A percentile compares a stretch with the other conserved stretches of the same genome.
phyloP scores from a whole-genome alignment of 2,888 invertebrate genomes.

The Platerodrilus igneus region DNA sequence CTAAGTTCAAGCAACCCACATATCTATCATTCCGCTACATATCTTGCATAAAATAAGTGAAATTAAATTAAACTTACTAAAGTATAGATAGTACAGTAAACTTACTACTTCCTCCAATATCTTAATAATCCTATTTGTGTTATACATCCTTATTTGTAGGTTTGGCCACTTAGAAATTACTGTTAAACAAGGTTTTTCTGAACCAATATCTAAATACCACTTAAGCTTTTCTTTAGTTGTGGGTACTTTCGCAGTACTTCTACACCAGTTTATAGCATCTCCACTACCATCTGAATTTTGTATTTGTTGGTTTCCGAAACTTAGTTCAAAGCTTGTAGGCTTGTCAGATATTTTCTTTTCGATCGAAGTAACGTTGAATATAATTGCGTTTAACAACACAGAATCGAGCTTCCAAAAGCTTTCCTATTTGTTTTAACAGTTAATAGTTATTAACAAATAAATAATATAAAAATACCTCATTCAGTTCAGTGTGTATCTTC shows the following conservation, averaged over 20 bases:
- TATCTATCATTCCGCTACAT: too few species aligned
- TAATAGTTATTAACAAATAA: not conserved
- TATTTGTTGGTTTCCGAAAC: constrained; percentile 59
- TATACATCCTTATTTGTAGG: constrained; percentile 61
- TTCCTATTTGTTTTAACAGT: constrained; percentile 2
- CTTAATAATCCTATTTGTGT: constrained; percentile 61
- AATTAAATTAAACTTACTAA: too few species aligned
- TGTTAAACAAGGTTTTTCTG: constrained; percentile 63
- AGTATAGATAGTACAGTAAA: constrained; percentile 16
- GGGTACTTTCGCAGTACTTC: constrained; percentile 29
- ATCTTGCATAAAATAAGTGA: too few species aligned
- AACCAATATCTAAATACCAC: constrained; percentile 46
- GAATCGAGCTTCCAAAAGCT: constrained; percentile 56
- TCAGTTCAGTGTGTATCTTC: constrained; percentile 42
- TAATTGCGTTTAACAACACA: constrained; percentile 59
- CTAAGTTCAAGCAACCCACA: too few species aligned
- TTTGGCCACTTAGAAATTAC: constrained; percentile 61
- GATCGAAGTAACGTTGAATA: constrained; percentile 66
- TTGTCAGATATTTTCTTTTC: constrained; percentile 54
- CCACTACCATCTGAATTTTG: constrained; percentile 30
- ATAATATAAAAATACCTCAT: constrained; percentile 25
- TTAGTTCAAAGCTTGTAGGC: constrained; percentile 61
- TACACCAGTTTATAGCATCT: constrained; percentile 13
- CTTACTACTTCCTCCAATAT: constrained; percentile 59
- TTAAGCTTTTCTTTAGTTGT: constrained; percentile 33